Evolutionary conservation across 2,113 vertebrate species (phyloP).

Genomic region (Montifringilla adamsi): DNA sequence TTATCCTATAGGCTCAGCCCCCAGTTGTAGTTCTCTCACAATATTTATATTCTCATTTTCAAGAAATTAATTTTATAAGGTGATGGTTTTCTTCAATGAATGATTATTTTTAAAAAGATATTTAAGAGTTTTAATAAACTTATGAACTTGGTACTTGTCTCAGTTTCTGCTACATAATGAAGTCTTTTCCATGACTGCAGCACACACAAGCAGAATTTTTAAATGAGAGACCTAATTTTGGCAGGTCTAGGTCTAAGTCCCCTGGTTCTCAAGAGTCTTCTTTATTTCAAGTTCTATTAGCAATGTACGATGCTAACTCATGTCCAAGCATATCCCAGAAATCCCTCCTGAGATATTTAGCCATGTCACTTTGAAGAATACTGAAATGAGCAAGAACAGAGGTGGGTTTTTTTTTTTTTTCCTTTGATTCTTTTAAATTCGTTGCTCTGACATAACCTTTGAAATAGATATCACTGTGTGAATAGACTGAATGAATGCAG

Average conservation of each 20-base stretch:
- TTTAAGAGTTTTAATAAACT: background rate
- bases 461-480: background rate
- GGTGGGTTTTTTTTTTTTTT: background rate
- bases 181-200: background rate
- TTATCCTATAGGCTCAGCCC: background rate
- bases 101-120: background rate
- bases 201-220: conserved; percentile 22
- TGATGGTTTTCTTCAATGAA: background rate
- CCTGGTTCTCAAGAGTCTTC: background rate
- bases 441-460: background rate
- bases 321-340: conserved; percentile 16
- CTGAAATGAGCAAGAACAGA: conserved; percentile 27
- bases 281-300: conserved; percentile 34
- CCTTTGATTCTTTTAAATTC: conserved; percentile 24
- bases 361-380: conserved; percentile 30
- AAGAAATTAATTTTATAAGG: background rate
- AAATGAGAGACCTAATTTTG: conserved; percentile 28
- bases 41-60: background rate
- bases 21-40: background rate
- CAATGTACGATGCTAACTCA: background rate
- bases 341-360: conserved; percentile 38
- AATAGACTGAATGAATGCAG: conserved; percentile 3
- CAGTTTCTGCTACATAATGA: background rate
- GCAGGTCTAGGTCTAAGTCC: background rate
- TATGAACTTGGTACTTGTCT: background rate